Evolutionary conservation across 2,113 vertebrate genomes (phyloP).

Genomic region (Saccopteryx leptura): DNA sequence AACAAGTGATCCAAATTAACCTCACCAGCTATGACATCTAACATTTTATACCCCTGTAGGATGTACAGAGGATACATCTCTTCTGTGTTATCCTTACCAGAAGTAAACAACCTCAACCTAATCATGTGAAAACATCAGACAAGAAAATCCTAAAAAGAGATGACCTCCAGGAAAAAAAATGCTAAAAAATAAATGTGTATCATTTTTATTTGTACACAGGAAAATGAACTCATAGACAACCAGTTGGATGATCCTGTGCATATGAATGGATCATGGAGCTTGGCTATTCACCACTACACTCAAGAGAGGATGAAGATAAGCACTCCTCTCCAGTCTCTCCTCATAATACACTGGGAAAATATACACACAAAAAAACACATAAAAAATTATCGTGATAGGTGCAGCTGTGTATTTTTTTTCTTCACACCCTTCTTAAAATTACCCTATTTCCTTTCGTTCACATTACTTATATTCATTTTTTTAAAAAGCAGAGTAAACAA

Average conservation of each 20-base stretch:
- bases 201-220: neutral
- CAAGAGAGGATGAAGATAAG: neutral
- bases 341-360: neutral
- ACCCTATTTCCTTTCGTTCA: neutral
- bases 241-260: neutral
- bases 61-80: neutral
- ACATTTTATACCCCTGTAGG: neutral
- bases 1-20: neutral
- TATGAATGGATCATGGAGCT: neutral
- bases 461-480: constrained; percentile 37
- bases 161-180: neutral
- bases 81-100: neutral
- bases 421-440: neutral
- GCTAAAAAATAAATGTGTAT: neutral
- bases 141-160: neutral
- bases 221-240: neutral
- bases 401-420: neutral
- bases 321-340: neutral
- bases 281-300: neutral
- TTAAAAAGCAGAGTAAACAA: neutral
- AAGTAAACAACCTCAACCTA: neutral
- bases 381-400: constrained; percentile 1
- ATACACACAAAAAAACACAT: neutral
- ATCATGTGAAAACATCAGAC: neutral
- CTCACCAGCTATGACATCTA: neutral